Percentiles rank a stretch among this genome's conserved stretches.
These are phyloP conservation scores for Endotricha flammealis DNA, from an alignment of 2,888 invertebrate genomes.

Conservation along the genomic window DNA sequence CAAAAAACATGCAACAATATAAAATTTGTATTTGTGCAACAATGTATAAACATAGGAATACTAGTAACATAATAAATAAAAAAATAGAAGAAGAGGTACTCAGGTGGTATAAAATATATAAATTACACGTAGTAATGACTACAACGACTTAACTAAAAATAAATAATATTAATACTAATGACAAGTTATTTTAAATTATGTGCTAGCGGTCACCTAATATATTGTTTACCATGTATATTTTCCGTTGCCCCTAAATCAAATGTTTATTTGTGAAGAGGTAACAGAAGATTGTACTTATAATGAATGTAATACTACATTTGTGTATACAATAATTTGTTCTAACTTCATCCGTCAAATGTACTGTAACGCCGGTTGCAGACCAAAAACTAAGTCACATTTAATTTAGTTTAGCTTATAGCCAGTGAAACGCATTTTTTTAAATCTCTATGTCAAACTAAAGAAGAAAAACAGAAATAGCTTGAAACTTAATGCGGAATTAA, in stretches of 20 bases:
- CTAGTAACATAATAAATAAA: conserved; percentile 41
- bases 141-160: conserved; percentile 65
- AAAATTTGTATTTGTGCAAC: conserved; percentile 27
- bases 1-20: conserved; percentile 18
- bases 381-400: too few relatives aligned
- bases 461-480: too few relatives aligned
- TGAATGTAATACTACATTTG: conserved; percentile 60
- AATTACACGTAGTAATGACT: conserved; percentile 63
- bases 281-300: conserved; percentile 73
- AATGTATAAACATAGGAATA: conserved; percentile 35
- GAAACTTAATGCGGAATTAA: too few relatives aligned
- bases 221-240: conserved; percentile 62
- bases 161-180: conserved; percentile 77
- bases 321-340: conserved; percentile 40
- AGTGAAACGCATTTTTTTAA: too few relatives aligned
- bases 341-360: conserved; percentile 26
- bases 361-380: too few relatives aligned
- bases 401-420: too few relatives aligned
- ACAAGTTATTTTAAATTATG: conserved; percentile 75
- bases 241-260: conserved; percentile 72
- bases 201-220: conserved; percentile 71
- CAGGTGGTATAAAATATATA: conserved; percentile 71
- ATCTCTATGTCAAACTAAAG: too few relatives aligned
- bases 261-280: conserved; percentile 64
- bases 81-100: conserved; percentile 70